Percentiles rank a stretch among this genome's conserved stretches.
Conservation (phyloP, 2,888 invertebrate genomes). For the Drosophila gaucha region DNA sequence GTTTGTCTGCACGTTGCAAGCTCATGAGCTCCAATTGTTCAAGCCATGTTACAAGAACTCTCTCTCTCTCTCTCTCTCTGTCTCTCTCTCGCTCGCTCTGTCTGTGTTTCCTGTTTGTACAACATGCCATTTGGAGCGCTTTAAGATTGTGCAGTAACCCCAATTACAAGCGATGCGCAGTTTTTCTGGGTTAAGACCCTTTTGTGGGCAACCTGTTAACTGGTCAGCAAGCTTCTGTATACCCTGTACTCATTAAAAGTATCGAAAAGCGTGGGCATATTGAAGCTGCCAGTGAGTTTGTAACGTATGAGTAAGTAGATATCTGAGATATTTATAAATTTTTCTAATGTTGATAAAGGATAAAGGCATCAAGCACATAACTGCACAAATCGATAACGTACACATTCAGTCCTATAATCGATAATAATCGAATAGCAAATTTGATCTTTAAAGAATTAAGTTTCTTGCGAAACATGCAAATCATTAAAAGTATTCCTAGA, state of each 20-base stretch:
- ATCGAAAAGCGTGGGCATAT: not conserved
- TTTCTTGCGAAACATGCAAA: no score
- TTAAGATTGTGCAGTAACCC: conserved; percentile 75
- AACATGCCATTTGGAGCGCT: conserved; percentile 62
- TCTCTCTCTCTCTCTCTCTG: conserved; percentile 9
- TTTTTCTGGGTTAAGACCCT: conserved; percentile 73
- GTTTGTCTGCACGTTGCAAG: conserved; percentile 69
- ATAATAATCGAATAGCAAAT: no score
- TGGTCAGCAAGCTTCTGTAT: conserved; percentile 14
- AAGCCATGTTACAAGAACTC: conserved; percentile 39
- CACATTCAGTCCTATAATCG: no score
- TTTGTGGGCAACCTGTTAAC: conserved; percentile 55
- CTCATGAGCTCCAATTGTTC: conserved; percentile 68
- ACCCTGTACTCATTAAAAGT: conserved; percentile 1
- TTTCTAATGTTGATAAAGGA: no score
- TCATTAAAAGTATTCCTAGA: no score
- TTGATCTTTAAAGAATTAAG: no score
- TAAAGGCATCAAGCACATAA: no score
- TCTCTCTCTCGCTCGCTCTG: conserved; percentile 26
- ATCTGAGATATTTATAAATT: no score
- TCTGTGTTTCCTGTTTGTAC: conserved; percentile 52
- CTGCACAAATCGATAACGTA: no score
- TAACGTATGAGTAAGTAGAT: no score
- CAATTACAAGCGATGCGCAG: conserved; percentile 70
- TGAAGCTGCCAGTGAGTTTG: no score